Conservation (phyloP, 2,113 vertebrate species). For the Gallinago media region DNA sequence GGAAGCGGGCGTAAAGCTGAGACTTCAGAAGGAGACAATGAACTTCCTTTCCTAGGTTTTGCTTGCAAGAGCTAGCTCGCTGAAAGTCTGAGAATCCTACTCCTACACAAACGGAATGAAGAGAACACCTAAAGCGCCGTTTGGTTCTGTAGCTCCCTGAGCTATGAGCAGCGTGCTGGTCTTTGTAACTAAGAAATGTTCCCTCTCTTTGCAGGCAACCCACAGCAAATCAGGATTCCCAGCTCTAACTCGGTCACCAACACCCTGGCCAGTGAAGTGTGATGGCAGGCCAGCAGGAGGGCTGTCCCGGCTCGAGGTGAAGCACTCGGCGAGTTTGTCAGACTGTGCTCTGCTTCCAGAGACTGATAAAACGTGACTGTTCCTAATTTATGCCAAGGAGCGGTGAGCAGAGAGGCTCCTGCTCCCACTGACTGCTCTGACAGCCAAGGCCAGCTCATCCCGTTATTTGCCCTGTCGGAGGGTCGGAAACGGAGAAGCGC, state of each 20-base stretch:
- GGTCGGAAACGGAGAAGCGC: too few species aligned
- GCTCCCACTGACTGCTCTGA: neutral
- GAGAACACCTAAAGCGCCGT: neutral
- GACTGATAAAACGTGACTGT: neutral
- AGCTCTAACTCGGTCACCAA: neutral
- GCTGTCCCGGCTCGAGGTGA: neutral
- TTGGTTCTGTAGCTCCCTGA: neutral
- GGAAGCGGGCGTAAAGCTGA: neutral
- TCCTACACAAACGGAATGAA: neutral
- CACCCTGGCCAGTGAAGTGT: neutral
- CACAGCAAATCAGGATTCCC: neutral
- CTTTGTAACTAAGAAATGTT: neutral
- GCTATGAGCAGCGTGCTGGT: neutral
- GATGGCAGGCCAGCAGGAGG: neutral
- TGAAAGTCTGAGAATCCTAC: neutral
- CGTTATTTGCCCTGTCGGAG: neutral
- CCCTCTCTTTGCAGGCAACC: neutral
- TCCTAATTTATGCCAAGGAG: neutral
- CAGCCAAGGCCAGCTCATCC: neutral
- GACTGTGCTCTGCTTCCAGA: neutral
- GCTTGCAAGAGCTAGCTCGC: neutral
- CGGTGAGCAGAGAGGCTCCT: neutral
- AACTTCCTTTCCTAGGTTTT: conserved; percentile 21
- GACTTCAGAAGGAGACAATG: neutral
- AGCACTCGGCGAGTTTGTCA: neutral